Base-by-base conservation (phyloP, 2,113 vertebrate genomes). In the Lasiurus cinereus region DNA sequence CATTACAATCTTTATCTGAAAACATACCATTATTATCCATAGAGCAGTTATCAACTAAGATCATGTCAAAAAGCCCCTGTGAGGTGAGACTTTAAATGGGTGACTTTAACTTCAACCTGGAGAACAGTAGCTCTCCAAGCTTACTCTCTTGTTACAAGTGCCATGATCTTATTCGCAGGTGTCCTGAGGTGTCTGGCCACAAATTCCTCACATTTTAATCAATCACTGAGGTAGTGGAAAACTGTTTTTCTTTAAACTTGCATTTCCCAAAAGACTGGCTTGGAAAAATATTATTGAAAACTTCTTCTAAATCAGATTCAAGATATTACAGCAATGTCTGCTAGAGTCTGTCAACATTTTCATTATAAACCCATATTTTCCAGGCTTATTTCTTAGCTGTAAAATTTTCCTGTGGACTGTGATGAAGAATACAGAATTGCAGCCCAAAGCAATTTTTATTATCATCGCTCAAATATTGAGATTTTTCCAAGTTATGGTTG, bases 221-320 rank as follows among this genome's bases (percentile, higher is more conserved):
- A 94, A 91, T 97, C 92, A 16, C 39, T 76, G 78, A 96, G 29
- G 14, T 31, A 67, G 22, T 36, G 27, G 73, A 46, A 83, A 95
- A 29, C 13, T 66, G 73, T n/a, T 93, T 77, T 76, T 62, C 52
- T 85, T 84, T 91, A 95, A 95, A 86, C 87, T 95, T 85, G 88
- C 79, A 91, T 79, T 96, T 76, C 94, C 79, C 87, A 29, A 46
- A 97, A 97, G 95, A 84, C 84, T 93, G 94, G 48, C 97, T 98
- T 97, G 92, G 91, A 96, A 98, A 98, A 97, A 97, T 78, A 88
- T 98, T 98, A 98, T 96, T 98, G 98, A 97, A 98, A 98, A 97
- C 79, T 91, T 93, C 94, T 97, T 96, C 88, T 98, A 98, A 98
- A 98, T 98, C 96, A 98, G 96, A 98, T 98, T 98, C 96, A 95